Base-by-base conservation (phyloP, 1,140 invertebrate genomes). In the Ceratoteleas bidentatus region DNA sequence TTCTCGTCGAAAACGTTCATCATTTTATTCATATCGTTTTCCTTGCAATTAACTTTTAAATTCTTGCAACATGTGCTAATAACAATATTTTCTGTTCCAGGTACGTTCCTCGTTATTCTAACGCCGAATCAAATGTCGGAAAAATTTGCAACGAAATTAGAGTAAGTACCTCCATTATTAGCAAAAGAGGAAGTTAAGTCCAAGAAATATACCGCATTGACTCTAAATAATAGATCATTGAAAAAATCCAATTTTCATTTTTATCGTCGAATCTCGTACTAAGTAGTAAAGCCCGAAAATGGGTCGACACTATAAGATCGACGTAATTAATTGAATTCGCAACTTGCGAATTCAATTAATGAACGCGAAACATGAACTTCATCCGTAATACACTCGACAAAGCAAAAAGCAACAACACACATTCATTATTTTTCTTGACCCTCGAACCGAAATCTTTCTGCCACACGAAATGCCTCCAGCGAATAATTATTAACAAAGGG, bases 281-380 rank as follows among this genome's bases (percentile, higher is more conserved):
- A 79, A 79, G 68, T 79, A 72, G 60, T 60, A 72, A 32, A 54
- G 16, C 15, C 58, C 47, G 38, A 64, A 72, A 79, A 58, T 79
- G 72, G 75, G 75, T 79, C 68, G 61, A 57, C 61, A 9, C 6
- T 14, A 72, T 72, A 72, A 72, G 40, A 15, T 60, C 6, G 13
- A 15, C 34, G 24, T 72, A 79, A 79, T 79, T 79, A 79, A 79
- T 72, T 79, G 68, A 72, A 60, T 79, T 72, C 50, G 49, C 65
- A 77, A 79, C 53, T 72, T 72, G 60, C 47, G 24, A 24, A 24
- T 24, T 24, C 24, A 24, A 24, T 24, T 24, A 24, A 24, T 24
- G 24, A 24, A 24, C 24, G 47, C 36, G 75, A 65, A 78, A 58
- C 49, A 72, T 65, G 65, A 65, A 47, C 9, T 68, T 56, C 24